Conservation (phyloP, 2,797 vertebrate species). For the Spinus pinus region DNA sequence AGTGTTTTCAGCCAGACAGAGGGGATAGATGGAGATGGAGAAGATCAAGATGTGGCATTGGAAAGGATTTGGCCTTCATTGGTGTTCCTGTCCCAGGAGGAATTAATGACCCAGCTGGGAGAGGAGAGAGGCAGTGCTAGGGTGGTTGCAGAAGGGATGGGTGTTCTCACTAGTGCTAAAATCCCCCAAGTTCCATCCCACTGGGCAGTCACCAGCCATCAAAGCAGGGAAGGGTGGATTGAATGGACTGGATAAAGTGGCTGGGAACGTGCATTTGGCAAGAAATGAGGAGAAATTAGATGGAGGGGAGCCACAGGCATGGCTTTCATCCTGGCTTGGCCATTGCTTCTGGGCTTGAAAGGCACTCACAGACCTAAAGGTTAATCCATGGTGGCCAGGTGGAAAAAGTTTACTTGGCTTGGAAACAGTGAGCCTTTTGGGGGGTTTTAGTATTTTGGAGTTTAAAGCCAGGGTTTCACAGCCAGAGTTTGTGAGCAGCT, state of each 20-base stretch:
- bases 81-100: not conserved
- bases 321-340: not conserved
- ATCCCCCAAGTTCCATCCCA: not conserved
- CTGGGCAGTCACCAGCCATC: not conserved
- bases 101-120: not conserved
- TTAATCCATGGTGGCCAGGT: fast-evolving
- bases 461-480: not conserved
- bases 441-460: not conserved
- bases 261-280: fast-evolving
- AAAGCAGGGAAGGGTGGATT: fast-evolving
- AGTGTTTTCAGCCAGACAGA: not conserved
- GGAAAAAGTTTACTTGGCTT: not conserved
- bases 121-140: not conserved
- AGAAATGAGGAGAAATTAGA: not conserved
- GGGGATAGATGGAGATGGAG: not conserved
- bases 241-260: not conserved
- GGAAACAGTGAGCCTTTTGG: not conserved
- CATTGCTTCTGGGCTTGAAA: not conserved
- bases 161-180: not conserved
- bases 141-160: not conserved
- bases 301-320: not conserved
- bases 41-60: not conserved
- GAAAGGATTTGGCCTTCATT: not conserved
- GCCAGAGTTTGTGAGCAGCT: not conserved
- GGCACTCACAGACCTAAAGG: not conserved